A percentile compares a stretch with the other conserved stretches of the same genome.
Conservation (phyloP, 2,113 vertebrate species). For the Syngnathus typhle region DNA sequence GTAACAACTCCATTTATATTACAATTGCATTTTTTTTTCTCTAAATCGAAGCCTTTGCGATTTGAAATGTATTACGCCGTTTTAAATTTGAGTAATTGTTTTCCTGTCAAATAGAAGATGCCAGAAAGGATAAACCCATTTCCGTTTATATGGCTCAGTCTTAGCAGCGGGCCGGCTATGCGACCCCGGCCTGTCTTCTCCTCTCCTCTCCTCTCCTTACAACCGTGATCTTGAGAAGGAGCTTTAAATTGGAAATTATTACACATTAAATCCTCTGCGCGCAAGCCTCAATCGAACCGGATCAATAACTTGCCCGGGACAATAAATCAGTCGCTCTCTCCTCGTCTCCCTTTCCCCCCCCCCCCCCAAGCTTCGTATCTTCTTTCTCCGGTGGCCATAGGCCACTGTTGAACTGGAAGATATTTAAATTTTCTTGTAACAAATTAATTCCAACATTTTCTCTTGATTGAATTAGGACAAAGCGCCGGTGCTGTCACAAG, state of each 20-base stretch:
- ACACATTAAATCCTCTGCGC: conserved; percentile 98
- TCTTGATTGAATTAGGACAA: conserved; percentile 99
- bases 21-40: no score
- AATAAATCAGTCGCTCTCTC: conserved; percentile 95
- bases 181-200: conserved; percentile 83
- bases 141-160: conserved; percentile 97
- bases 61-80: no score
- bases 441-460: conserved; percentile 99
- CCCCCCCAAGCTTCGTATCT: neutral
- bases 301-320: conserved; percentile 97
- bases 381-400: conserved; percentile 77
- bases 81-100: no score
- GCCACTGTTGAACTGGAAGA: conserved; percentile 93
- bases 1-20: no score
- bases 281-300: conserved; percentile 85
- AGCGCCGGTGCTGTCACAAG: conserved; percentile 99
- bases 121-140: conserved; percentile 86
- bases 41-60: no score
- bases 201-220: conserved; percentile 81
- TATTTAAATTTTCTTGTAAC: conserved; percentile 99
- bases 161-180: conserved; percentile 88
- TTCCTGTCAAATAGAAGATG: conserved; percentile 89
- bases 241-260: conserved; percentile 99
- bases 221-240: conserved; percentile 95
- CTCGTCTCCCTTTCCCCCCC: conserved; percentile 34